phyloP scores from a whole-genome alignment of 2,113 vertebrate genomes.

The Euleptes europaea region DNA sequence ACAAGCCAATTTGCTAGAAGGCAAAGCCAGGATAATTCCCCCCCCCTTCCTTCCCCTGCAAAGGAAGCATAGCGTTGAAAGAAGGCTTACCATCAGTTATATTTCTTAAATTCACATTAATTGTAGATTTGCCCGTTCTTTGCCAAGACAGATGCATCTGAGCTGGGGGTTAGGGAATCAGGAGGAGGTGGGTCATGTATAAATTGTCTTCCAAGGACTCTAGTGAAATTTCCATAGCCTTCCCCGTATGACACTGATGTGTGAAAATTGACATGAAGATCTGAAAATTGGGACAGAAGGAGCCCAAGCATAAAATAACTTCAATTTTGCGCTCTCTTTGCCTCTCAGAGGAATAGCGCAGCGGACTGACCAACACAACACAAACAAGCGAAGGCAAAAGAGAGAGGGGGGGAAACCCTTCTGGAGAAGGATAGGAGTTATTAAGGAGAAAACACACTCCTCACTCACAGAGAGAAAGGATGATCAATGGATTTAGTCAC shows the following conservation, averaged over 20 bases:
- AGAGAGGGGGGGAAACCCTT: slow-evolving; percentile 57
- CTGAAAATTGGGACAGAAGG: slow-evolving; percentile 98
- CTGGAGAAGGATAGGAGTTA: slow-evolving; percentile 98
- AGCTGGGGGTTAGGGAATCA: slow-evolving; percentile 9
- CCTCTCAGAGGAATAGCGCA: slow-evolving; percentile 92
- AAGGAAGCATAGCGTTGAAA: slow-evolving; percentile 47
- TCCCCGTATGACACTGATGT: slow-evolving; percentile 93
- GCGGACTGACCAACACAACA: slow-evolving; percentile 94
- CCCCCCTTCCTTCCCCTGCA: slow-evolving; percentile 47
- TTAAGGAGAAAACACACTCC: slow-evolving; percentile 99
- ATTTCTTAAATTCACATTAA: slow-evolving; percentile 77
- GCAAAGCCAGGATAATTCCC: neutral
- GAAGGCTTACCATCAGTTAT: slow-evolving; percentile 44
- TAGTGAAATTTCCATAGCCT: slow-evolving; percentile 84
- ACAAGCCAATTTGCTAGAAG: slow-evolving; percentile 54
- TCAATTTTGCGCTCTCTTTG: slow-evolving; percentile 88
- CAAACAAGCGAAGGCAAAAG: slow-evolving; percentile 86
- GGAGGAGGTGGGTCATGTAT: slow-evolving; percentile 64
- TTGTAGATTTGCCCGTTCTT: slow-evolving; percentile 75
- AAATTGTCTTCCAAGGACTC: slow-evolving; percentile 81
- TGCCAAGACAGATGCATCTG: slow-evolving; percentile 62
- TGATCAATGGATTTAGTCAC: slow-evolving; percentile 99
- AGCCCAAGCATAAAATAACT: slow-evolving; percentile 99
- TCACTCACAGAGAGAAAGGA: slow-evolving; percentile 94
- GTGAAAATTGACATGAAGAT: slow-evolving; percentile 98